These are phyloP conservation scores for Drosophila busckii DNA, from an alignment of 1,140 invertebrate genomes.

Conservation along the genomic window DNA sequence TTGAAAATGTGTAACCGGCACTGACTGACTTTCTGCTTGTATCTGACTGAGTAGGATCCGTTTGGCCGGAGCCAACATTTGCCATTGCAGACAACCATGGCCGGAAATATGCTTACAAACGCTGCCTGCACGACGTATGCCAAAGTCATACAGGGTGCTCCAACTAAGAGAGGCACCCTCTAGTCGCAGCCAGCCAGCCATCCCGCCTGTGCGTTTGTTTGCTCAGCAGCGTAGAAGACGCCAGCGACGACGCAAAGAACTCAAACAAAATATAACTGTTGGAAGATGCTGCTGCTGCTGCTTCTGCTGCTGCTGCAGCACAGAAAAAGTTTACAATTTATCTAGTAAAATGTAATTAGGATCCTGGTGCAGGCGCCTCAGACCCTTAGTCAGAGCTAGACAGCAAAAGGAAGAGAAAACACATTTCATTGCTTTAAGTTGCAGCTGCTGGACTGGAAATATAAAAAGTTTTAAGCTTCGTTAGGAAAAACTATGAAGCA, in stretches of 20 bases:
- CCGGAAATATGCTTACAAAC: slow-evolving; percentile 74
- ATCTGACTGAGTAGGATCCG: slow-evolving; percentile 41
- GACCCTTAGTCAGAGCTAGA: not conserved
- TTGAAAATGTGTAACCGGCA: slow-evolving; percentile 73
- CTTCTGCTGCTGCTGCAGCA: slow-evolving; percentile 27
- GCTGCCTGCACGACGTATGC: slow-evolving; percentile 30
- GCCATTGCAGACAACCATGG: slow-evolving; percentile 61
- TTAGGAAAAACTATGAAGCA: too few species aligned
- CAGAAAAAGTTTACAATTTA: slow-evolving; percentile 78
- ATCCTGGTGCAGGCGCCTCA: slow-evolving; percentile 59
- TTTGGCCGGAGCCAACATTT: slow-evolving; percentile 72
- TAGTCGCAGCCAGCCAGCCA: not conserved
- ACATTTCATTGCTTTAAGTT: slow-evolving; percentile 34
- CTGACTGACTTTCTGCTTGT: slow-evolving; percentile 67
- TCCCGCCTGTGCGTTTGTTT: slow-evolving; percentile 45
- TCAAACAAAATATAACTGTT: slow-evolving; percentile 75
- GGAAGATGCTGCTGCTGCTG: slow-evolving; percentile 53
- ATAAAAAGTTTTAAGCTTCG: not conserved
- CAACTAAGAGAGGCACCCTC: not conserved
- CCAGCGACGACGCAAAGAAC: slow-evolving; percentile 48
- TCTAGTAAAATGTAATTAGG: slow-evolving; percentile 79
- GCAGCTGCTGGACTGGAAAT: slow-evolving; percentile 18
- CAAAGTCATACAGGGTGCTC: slow-evolving; percentile 43
- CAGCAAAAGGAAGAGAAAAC: not conserved
- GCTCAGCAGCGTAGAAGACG: slow-evolving; percentile 66